Percentiles rank a stretch among this genome's conserved stretches.
phyloP scores from a whole-genome alignment of 2,797 vertebrate genomes.

The Megaceryle alcyon region DNA sequence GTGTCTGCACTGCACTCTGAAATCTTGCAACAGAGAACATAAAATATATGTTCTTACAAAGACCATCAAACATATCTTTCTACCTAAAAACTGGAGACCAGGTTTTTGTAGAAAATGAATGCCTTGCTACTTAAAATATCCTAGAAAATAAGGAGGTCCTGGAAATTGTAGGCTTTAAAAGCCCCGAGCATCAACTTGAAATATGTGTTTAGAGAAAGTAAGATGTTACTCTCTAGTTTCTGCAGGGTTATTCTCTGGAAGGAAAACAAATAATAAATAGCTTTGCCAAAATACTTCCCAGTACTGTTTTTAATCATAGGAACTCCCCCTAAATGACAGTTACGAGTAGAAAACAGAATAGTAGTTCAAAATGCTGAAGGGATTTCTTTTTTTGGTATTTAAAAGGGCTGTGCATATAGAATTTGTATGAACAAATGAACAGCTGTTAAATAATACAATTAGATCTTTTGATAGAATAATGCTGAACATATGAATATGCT shows the following conservation, averaged over 20 bases:
- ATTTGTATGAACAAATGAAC: background rate
- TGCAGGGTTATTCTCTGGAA: background rate
- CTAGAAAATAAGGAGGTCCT: background rate
- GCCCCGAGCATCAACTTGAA: background rate
- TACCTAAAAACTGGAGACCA: background rate
- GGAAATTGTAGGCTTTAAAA: background rate
- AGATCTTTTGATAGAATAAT: background rate
- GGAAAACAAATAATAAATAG: background rate
- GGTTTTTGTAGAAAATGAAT: background rate
- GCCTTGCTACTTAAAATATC: background rate
- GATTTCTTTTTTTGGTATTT: background rate
- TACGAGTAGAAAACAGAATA: background rate
- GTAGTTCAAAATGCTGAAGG: background rate
- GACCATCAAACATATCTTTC: background rate
- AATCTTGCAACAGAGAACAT: background rate
- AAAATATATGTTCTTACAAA: background rate
- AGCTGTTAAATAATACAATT: background rate
- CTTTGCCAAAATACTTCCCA: background rate
- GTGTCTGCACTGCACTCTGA: rapidly evolving
- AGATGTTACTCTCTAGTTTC: background rate
- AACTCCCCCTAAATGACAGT: background rate
- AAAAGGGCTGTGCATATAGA: background rate
- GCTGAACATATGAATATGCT: background rate
- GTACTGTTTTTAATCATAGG: background rate
- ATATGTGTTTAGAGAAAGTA: background rate